Evolutionary conservation across 1,140 invertebrate species (phyloP), one percentile per base, ranked within the genome.

Genomic region (Lepidurus arcticus): DNA sequence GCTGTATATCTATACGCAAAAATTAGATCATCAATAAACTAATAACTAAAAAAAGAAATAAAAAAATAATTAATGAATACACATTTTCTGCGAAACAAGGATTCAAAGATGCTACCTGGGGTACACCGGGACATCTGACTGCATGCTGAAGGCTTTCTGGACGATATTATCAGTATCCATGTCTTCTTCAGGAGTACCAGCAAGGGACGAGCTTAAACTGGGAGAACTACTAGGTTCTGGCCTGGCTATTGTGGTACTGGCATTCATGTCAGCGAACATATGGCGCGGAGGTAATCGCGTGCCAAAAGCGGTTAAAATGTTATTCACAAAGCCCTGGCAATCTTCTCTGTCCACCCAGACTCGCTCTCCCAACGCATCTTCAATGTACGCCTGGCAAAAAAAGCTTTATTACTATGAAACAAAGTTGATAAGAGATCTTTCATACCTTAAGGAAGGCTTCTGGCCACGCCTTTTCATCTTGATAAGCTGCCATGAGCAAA

Each of bases 271-370:
- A 88, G 11, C 91, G 83, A 65, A 65, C 85, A 82, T 84, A 84
- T 44, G 85, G 86, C 9, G 91, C 89, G 85, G 83, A 1, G 93
- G 93, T 73, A 90, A 85, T 80, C 92, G 91, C 0, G 96, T 98
- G 75, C 91, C 91, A 84, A 98, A 96, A 10, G 93, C 94, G 0
- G 92, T 93, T 65, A 92, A 85, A 78, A 99, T 93, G 84, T 98
- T 98, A 81, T 97, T 95, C 0, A 97, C 93, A 86, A 98, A 94
- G 44, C 90, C 90, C 84, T 93, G 92, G 84, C 95, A 98, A 84
- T 95, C 92, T 10, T 94, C 90, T 82, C 92, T 91, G 83, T 98
- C 96, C 8, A 98, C 93, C 95, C 96, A 98, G 77, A 93, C 88
- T 76, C 96, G 86, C 82, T 98, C 96, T 75, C 93, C 94, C 0